Evolutionary conservation across 2,113 vertebrate genomes (phyloP).

Genomic region (Carassius carassius): DNA sequence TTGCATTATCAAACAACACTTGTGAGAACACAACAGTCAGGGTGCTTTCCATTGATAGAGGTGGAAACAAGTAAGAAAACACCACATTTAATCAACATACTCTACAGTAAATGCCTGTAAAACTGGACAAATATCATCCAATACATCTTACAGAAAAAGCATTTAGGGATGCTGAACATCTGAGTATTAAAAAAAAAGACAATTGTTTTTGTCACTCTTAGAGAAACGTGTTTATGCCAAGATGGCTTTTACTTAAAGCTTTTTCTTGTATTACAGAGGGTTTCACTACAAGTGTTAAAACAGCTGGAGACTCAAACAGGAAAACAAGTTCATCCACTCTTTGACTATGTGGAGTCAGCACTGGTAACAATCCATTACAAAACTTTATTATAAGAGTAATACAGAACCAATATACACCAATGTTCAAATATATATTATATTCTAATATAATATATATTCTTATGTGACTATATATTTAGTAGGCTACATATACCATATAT

Average conservation of each 20-base stretch:
- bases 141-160: neutral
- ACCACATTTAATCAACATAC: neutral
- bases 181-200: neutral
- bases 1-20: no score
- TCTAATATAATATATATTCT: no score
- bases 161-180: neutral
- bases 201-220: neutral
- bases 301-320: slow-evolving; percentile 73
- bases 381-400: neutral
- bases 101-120: neutral
- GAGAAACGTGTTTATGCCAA: neutral
- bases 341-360: slow-evolving; percentile 79
- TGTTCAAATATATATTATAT: no score
- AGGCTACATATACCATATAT: neutral
- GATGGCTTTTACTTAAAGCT: slow-evolving; percentile 6
- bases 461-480: neutral
- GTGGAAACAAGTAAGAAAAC: slow-evolving; percentile 71
- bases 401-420: no score
- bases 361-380: slow-evolving; percentile 63
- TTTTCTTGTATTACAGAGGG: slow-evolving; percentile 63
- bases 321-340: slow-evolving; percentile 72
- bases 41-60: slow-evolving; percentile 77
- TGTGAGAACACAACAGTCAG: slow-evolving; percentile 58
- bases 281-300: slow-evolving; percentile 71
- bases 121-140: neutral